Percentiles rank a stretch among this genome's conserved stretches.
Evolutionary conservation across 1,140 invertebrate genomes (phyloP).

Genomic region (Drosophila tropicalis): DNA sequence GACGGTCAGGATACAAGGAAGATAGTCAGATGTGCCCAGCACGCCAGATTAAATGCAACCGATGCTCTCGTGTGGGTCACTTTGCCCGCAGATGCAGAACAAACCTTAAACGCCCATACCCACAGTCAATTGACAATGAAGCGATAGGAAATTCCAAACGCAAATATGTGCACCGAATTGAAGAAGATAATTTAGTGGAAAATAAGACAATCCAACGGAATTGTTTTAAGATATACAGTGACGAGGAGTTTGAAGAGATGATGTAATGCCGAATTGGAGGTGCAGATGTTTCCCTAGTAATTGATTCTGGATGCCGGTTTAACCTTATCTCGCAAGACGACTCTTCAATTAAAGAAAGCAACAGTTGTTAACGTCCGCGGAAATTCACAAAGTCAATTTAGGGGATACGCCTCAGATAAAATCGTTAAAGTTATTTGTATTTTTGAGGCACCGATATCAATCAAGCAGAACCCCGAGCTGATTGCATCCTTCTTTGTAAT

Average conservation of each 20-base stretch:
- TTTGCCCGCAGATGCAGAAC: constrained; percentile 6
- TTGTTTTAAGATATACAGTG: constrained; percentile 12
- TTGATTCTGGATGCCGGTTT: constrained; percentile 19
- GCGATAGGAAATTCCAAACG: not conserved
- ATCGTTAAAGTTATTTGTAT: too few species aligned
- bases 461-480: constrained; percentile 11
- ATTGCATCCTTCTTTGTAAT: constrained; percentile 29
- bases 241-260: constrained; percentile 6
- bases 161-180: not conserved
- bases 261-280: constrained; percentile 27
- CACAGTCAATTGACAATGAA: not conserved
- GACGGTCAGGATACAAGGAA: constrained; percentile 3
- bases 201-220: constrained; percentile 2
- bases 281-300: constrained; percentile 5
- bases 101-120: constrained; percentile 1
- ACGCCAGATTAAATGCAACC: constrained; percentile 2
- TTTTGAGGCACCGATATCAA: constrained; percentile 13
- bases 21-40: constrained; percentile 15
- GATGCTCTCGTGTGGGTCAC: constrained; percentile 17
- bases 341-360: constrained; percentile 12
- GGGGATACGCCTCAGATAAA: too few species aligned
- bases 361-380: constrained; percentile 9
- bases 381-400: not conserved
- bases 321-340: constrained; percentile 17
- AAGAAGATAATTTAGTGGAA: not conserved